Conservation (phyloP, 1,140 invertebrate genomes). For the Rhynchophorus ferrugineus region DNA sequence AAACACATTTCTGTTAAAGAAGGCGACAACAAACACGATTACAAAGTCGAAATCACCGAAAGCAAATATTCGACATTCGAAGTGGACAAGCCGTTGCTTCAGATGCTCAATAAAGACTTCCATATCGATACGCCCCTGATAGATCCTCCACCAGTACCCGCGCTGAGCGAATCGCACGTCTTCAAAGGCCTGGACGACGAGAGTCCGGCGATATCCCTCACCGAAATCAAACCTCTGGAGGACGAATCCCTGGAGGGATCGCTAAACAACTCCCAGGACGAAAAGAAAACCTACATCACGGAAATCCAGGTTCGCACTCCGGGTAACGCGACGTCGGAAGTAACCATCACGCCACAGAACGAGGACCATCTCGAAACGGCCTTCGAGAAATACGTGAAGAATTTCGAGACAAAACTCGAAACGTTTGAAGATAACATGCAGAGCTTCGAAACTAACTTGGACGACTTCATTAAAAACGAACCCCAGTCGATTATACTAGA, state of each 20-base stretch:
- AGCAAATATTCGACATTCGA: slow-evolving; percentile 15
- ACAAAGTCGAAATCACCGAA: slow-evolving; percentile 15
- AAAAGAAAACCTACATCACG: slow-evolving; percentile 34
- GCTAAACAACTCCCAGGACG: slow-evolving; percentile 19
- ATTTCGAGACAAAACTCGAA: slow-evolving; percentile 32
- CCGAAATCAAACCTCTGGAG: slow-evolving; percentile 3
- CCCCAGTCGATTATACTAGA: slow-evolving; percentile 19
- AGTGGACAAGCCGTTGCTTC: slow-evolving; percentile 7
- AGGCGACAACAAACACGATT: slow-evolving; percentile 19
- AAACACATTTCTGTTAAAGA: slow-evolving; percentile 23
- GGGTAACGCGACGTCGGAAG: slow-evolving; percentile 23
- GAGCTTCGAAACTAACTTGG: slow-evolving; percentile 27
- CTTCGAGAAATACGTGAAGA: slow-evolving; percentile 36
- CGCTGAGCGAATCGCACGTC: not conserved
- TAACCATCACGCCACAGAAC: slow-evolving; percentile 25
- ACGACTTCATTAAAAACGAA: slow-evolving; percentile 21
- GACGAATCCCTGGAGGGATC: slow-evolving; percentile 1
- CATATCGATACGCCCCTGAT: slow-evolving; percentile 4
- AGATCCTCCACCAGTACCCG: not conserved
- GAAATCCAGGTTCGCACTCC: slow-evolving; percentile 38
- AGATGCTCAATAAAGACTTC: slow-evolving; percentile 1
- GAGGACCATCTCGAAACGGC: slow-evolving; percentile 30
- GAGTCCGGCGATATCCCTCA: slow-evolving; percentile 14
- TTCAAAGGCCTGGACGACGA: slow-evolving; percentile 17
- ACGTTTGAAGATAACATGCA: slow-evolving; percentile 31